Percentiles rank a stretch among this genome's conserved stretches.
Evolutionary conservation across 2,797 vertebrate genomes (phyloP).

Genomic region (Acanthurus lineatus): DNA sequence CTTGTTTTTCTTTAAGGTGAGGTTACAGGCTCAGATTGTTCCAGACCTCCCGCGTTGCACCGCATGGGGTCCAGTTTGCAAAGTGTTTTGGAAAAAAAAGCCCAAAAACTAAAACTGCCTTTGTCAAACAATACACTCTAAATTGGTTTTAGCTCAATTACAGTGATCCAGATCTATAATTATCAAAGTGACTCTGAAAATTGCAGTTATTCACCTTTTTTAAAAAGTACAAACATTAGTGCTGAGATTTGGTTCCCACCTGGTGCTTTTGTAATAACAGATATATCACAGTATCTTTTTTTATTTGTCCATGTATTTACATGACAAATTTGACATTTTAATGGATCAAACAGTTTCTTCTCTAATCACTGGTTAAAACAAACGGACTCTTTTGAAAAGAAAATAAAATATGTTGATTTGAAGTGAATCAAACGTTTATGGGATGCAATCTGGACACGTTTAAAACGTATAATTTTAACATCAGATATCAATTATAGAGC

Average conservation of each 20-base stretch:
- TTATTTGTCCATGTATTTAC: not conserved
- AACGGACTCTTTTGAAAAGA: not conserved
- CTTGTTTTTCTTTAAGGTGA: constrained; percentile 70
- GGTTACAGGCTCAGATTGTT: constrained; percentile 71
- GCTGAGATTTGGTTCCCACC: not conserved
- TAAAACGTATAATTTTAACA: not conserved
- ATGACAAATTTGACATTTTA: too few relatives aligned
- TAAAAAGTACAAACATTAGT: constrained; percentile 31
- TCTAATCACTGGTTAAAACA: not conserved
- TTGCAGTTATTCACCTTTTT: constrained; percentile 42
- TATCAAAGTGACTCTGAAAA: constrained; percentile 30
- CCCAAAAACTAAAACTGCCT: not conserved
- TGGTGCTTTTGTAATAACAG: constrained; percentile 7
- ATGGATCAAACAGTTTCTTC: not conserved
- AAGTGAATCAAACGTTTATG: not conserved
- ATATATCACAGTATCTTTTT: not conserved
- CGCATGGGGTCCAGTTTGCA: constrained; percentile 50
- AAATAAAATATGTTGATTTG: not conserved
- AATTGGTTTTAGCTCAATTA: constrained; percentile 44
- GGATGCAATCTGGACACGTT: not conserved
- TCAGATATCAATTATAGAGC: not conserved
- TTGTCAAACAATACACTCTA: constrained; percentile 12
- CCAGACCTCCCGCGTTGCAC: constrained; percentile 61
- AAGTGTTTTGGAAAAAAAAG: constrained; percentile 14
- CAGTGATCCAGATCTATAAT: constrained; percentile 23